Evolutionary conservation across 2,113 vertebrate species (phyloP), one percentile per base, ranked within the genome.

Genomic region (Catharus bicknelli): DNA sequence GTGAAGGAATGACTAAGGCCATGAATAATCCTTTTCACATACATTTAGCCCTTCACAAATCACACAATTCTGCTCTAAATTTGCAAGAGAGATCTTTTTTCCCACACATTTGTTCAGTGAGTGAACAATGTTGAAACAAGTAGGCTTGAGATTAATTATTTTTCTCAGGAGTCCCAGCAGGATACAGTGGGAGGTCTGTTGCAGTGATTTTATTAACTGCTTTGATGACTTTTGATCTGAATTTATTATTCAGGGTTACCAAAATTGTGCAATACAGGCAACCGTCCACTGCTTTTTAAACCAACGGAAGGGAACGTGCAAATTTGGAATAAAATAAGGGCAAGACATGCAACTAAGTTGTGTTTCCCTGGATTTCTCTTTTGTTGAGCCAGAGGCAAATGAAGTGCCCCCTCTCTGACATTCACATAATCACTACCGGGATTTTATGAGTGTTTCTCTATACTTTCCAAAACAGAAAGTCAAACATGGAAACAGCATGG

Each of bases 121-220:
- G 50, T 51, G 91, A 95, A 79, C 61, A 94, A 19, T 53, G 66
- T 43, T 94, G 57, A 94, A 96, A 61, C 63, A 88, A 94, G 87
- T 54, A 85, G 58, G 78, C 73, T 91, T 89, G 70, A 94, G 90
- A 95, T 84, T 94, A 94, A 92, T 96, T 89, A 92, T 94, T 89
- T 95, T 92, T 85, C 90, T 87, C 61, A 50, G 53, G 29, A 95
- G 57, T 61, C 90, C 58, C 93, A 89, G 90, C 22, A 87, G 91
- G 54, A 87, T 87, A 87, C 90, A 82, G 74, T 87, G 74, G 90
- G 82, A 75, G 87, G 91, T 87, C 93, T 94, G 57, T 29, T 87
- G 45, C 87, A 68, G 66, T 26, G 36, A 68, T 89, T 93, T 89
- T 83, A 88, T 86, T 79, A 92, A 89, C 81, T 68, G 36, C 66